These are phyloP conservation scores for Pachyuromys duprasi DNA, from an alignment of 2,797 vertebrate genomes.

Conservation along the genomic window DNA sequence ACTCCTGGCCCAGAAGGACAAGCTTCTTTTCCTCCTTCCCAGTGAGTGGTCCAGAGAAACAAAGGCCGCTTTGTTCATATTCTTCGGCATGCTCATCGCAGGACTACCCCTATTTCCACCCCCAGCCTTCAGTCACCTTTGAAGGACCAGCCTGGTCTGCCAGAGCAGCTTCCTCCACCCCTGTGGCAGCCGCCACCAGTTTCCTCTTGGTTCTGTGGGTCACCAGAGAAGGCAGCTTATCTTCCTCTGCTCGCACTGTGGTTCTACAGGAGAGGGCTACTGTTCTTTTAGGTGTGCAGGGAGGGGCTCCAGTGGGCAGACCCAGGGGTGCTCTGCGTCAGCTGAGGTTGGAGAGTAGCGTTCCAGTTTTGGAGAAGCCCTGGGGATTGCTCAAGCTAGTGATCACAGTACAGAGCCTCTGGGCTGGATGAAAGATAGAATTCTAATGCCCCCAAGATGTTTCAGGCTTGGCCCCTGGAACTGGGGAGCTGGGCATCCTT, in stretches of 20 bases:
- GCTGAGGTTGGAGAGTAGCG: background rate
- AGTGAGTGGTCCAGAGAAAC: background rate
- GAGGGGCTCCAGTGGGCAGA: background rate
- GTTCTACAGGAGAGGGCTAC: background rate
- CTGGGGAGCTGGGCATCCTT: slow-evolving; percentile 15
- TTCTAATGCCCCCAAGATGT: background rate
- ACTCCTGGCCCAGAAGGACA: background rate
- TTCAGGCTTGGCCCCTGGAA: background rate
- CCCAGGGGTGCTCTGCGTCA: background rate
- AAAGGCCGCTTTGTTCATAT: background rate
- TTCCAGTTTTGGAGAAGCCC: background rate
- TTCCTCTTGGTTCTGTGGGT: background rate
- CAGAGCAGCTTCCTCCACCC: background rate
- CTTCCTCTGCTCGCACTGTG: background rate
- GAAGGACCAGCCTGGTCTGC: background rate
- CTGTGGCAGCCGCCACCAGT: background rate
- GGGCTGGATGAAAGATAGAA: background rate
- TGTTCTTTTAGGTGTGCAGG: background rate
- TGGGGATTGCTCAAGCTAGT: background rate
- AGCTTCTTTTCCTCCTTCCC: background rate
- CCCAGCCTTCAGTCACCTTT: background rate
- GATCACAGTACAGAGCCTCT: background rate
- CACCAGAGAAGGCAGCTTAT: background rate
- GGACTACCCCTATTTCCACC: rapidly evolving
- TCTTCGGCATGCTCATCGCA: background rate